phyloP scores from a whole-genome alignment of 2,797 vertebrate species.

The Anguilla obscura region DNA sequence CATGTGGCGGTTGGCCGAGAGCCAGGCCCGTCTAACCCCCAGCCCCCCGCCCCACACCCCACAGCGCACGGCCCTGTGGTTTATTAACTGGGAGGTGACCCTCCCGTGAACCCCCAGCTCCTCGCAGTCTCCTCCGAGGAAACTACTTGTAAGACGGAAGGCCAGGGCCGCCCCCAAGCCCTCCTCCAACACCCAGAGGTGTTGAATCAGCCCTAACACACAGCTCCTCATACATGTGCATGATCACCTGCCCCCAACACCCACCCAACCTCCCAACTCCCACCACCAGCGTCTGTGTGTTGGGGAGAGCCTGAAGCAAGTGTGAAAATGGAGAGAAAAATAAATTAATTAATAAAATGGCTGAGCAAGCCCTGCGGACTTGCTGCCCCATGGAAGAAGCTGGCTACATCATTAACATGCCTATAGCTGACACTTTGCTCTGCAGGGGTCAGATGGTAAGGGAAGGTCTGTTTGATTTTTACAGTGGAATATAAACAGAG shows the following conservation, averaged over 20 bases:
- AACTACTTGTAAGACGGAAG: slow-evolving; percentile 6
- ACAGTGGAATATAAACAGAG: slow-evolving; percentile 20
- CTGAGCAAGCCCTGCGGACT: not conserved
- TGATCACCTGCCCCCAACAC: not conserved
- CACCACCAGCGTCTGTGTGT: not conserved
- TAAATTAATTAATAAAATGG: not conserved
- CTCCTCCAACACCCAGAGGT: not conserved
- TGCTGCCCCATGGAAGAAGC: not conserved
- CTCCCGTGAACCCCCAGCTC: slow-evolving; percentile 32
- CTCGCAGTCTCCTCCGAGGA: not conserved
- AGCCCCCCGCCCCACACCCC: not conserved
- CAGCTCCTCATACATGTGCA: not conserved
- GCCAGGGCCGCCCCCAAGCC: not conserved
- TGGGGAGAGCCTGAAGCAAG: not conserved
- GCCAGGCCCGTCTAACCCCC: not conserved
- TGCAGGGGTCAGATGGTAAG: slow-evolving; percentile 17
- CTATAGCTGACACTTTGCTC: not conserved
- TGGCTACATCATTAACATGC: not conserved
- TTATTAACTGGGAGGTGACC: slow-evolving; percentile 38
- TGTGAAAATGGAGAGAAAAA: not conserved
- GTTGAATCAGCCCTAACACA: not conserved
- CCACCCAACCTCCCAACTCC: not conserved
- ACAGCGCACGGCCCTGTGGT: not conserved
- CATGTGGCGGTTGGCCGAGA: slow-evolving; percentile 25
- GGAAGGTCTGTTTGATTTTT: slow-evolving; percentile 16